Base-by-base conservation (phyloP, 2,888 invertebrate species). In the Hypomecis punctinalis region DNA sequence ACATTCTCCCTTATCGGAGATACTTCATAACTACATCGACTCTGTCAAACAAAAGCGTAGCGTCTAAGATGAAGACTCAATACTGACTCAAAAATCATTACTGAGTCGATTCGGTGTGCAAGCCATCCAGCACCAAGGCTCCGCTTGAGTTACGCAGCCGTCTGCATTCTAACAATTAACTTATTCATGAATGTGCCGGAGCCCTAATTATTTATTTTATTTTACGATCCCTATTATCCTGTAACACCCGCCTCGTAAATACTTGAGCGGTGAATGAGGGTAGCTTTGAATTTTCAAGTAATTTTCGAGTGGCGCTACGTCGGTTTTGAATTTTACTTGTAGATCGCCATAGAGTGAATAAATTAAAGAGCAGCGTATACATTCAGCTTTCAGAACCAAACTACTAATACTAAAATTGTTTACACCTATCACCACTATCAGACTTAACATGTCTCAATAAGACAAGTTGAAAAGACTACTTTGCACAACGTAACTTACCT, bases 131-230 rank as follows among this genome's bases (percentile, higher is more conserved):
- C 8, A 36, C 1, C 1, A 1, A 48, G 60, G 33, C 61, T 66
- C 63, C 63, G 45, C 40, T 11, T 73, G 72, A 73, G 69, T 70
- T 68, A 71, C 70, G 68, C 69, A 74, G 73, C 60, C 72, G 76
- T 81, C 80, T 85, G 87, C 85, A 86, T 76, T 80, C 82, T 79
- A 74, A 84, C 85, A 85, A 85, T 90, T 89, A 88, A 88, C 83
- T 91, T 88, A 91, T 91, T 91, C 90, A 91, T 90, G 90, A 90
- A 85, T 85, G 82, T 82, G 79, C 86, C 76, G 75, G 79, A 72
- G 80, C 79, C 83, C 84, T 89, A 90, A 91, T 91, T 91, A 91
- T 91, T 91, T 90, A 91, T 89, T 90, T 90, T 90, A 91, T 89
- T 91, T 91, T 91, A 91, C 85, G 90, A 86, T 77, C 79, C 81